Evolutionary conservation across 2,797 vertebrate species (phyloP), one percentile per base, ranked within the genome.

Genomic region (Poeciliopsis turneri): DNA sequence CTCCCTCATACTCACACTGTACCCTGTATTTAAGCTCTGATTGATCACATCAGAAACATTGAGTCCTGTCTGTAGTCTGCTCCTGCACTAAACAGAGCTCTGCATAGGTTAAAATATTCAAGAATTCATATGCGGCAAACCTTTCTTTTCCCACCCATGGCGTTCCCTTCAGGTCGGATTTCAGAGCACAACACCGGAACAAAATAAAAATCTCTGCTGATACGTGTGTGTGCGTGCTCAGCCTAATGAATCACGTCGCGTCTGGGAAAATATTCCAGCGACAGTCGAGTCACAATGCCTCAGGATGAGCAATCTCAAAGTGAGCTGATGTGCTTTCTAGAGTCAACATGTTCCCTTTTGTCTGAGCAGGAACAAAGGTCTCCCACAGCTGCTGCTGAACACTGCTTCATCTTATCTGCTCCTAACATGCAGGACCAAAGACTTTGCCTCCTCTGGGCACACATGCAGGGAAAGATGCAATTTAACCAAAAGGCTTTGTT

Each of bases 361-460:
- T 88, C 82, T 83, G 74, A 72, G 59, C 41, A 74, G 53, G 82
- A 76, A 83, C 82, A 83, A 86, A 89, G 72, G 69, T 86, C 77
- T 79, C 69, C 9, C 15, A 25, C 69, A 76, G 69, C 73, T 64
- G 77, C 69, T 82, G 46, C 33, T 74, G 46, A 68, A 75, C 72
- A 72, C 75, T 43, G 43, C 73, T 61, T 61, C 57, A 33, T 61
- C 13, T 33, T 61, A 30, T 61, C 28, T 33, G 28, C 30, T 33
- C n/a, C 15, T 33, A 61, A 61, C 28, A 61, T 61, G 28, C 16
- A 33, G 57, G 28, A 61, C n/a, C 13, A 61, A 61, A 61, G 57
- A 33, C 28, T 2, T 61, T 18, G 15, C 51, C 23, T 61, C 57
- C 57, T 15, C 57, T 33, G 15, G 5, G 28, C 28, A 30, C 28